Evolutionary conservation across 2,113 vertebrate species (phyloP), one percentile per base, ranked within the genome.

Genomic region (Heterotis niloticus): DNA sequence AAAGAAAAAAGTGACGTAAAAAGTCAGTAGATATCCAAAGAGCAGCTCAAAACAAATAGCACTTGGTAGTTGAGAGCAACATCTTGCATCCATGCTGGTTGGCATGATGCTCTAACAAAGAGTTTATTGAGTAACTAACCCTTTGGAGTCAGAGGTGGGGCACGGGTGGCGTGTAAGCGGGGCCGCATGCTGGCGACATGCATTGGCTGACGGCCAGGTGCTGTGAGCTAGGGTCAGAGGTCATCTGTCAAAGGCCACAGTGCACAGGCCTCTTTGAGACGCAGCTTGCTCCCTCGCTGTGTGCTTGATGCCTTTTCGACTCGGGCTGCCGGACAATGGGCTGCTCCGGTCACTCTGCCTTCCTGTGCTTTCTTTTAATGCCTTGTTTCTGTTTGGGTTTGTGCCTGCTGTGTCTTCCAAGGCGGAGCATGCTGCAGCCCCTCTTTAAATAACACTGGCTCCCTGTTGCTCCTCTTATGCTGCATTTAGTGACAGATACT

Each of bases 121-220:
- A 81, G 86, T 88, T 86, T 80, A 88, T 87, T 83, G 34, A 91
- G 84, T 86, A 82, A 72, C 66, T 88, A 85, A 82, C 79, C 83
- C 82, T 77, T 86, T 56, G 20, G 59, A 29, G 23, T 57, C 64
- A 64, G 59, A 75, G 56, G 28, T 85, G 79, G 86, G 86, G 89
- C 23, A 4, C 85, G 86, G 90, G 81, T 80, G 88, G 87, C 87
- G 57, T 87, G 80, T 75, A 87, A 88, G 86, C 89, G 81, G 85
- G 92, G 89, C 90, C 90, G 94, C 95, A 94, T 95, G 96, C 92
- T 95, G 91, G 93, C 94, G 91, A 79, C 90, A 88, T 88, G 91
- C 88, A 91, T 87, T 93, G 95, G 94, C 95, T 96, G 94, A 92
- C 92, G 92, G 92, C 93, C 93, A 94, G 92, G 92, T 93, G 95